Percentiles rank a stretch among this genome's conserved stretches.
phyloP scores from a whole-genome alignment of 2,113 vertebrate species.

The Sciurus niger region DNA sequence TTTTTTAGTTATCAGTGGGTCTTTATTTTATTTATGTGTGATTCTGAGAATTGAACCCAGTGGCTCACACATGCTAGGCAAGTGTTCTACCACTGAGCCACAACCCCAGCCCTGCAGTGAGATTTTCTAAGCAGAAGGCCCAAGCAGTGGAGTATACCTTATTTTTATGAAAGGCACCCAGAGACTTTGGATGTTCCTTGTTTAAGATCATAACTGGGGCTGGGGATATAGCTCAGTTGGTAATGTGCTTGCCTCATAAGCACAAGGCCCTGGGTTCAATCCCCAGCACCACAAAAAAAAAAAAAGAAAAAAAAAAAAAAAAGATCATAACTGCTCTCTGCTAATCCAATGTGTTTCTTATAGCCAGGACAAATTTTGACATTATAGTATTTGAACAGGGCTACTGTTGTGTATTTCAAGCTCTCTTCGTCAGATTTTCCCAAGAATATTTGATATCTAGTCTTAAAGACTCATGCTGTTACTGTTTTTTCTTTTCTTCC shows the following conservation, averaged over 20 bases:
- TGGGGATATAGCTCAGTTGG: too few relatives aligned
- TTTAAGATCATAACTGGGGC: neutral
- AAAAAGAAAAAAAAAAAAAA: too few relatives aligned
- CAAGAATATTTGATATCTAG: neutral
- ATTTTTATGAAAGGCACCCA: neutral
- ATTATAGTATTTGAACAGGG: neutral
- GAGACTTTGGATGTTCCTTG: neutral
- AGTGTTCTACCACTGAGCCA: too few relatives aligned
- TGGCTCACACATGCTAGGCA: too few relatives aligned
- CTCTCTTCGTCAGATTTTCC: neutral
- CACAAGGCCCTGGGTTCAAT: too few relatives aligned
- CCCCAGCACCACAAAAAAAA: too few relatives aligned
- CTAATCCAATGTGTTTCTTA: neutral
- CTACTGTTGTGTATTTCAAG: neutral
- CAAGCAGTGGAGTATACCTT: neutral
- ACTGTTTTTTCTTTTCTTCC: neutral
- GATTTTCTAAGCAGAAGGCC: neutral
- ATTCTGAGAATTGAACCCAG: too few relatives aligned
- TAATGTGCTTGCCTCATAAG: too few relatives aligned
- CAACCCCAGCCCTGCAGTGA: too few relatives aligned
- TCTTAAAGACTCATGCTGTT: neutral
- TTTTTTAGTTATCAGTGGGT: too few relatives aligned
- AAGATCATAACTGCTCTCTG: neutral
- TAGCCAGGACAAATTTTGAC: neutral
- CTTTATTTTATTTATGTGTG: too few relatives aligned